Evolutionary conservation across 92 coral and sea anemone species (phyloP).

Genomic region (Palythoa grandis): DNA sequence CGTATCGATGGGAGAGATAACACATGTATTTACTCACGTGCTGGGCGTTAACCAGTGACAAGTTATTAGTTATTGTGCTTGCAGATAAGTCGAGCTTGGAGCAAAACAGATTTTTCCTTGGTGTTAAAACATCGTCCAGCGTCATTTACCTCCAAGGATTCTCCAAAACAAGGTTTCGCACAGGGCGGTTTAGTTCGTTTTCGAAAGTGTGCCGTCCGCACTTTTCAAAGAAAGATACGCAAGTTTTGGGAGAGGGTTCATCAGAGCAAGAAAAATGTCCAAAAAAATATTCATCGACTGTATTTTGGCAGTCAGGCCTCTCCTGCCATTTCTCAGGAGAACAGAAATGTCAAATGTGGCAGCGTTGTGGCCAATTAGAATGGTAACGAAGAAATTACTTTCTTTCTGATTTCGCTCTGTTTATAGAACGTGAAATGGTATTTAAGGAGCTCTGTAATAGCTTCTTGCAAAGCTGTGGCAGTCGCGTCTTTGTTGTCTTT

Average conservation of each 20-base stretch:
- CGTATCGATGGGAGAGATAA: conserved; percentile 32
- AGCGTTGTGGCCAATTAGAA: conserved; percentile 54
- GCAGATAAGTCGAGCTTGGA: conserved; percentile 17
- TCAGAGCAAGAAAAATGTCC: conserved; percentile 38
- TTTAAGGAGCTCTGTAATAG: background rate
- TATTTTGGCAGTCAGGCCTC: no score
- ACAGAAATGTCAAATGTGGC: no score
- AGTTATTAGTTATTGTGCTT: conserved; percentile 39
- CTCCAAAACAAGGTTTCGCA: no score
- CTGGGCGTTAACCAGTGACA: conserved; percentile 37
- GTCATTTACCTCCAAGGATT: no score
- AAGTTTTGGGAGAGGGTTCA: no score
- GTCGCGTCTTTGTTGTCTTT: no score
- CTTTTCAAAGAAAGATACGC: no score
- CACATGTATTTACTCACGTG: conserved; percentile 30
- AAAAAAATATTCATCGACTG: conserved; percentile 39
- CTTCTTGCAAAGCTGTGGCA: background rate
- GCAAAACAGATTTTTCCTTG: background rate
- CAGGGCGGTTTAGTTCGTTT: no score
- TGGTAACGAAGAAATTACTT: background rate
- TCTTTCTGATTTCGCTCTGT: conserved; percentile 14
- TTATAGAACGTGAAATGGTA: background rate
- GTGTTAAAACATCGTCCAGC: no score
- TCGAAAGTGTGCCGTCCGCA: no score
- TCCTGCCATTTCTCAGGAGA: no score